Evolutionary conservation across 2,113 vertebrate species (phyloP).

Genomic region (Mormoops blainvillei): DNA sequence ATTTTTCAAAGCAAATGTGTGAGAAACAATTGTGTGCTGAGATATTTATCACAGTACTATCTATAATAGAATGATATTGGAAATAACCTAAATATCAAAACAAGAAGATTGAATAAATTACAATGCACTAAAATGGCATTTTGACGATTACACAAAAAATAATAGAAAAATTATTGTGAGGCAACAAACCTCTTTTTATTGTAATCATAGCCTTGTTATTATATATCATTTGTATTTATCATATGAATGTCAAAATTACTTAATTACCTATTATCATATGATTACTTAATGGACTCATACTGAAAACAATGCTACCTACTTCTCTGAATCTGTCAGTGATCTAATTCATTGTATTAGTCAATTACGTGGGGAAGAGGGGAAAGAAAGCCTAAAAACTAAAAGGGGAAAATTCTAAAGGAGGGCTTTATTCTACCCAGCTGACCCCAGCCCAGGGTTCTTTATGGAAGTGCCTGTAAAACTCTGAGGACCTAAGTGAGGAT

Average conservation of each 20-base stretch:
- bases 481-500: neutral
- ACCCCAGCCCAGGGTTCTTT: neutral
- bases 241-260: neutral
- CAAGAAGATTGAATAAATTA: neutral
- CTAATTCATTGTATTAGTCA: neutral
- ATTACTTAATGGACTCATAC: neutral
- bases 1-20: neutral
- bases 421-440: neutral
- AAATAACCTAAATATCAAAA: neutral
- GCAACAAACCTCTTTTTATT: neutral
- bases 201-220: neutral
- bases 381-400: neutral
- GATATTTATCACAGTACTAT: neutral
- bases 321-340: neutral
- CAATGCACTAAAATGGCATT: neutral
- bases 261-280: neutral
- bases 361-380: neutral
- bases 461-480: neutral
- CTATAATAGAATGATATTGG: neutral
- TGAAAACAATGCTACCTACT: neutral
- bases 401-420: neutral
- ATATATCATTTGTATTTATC: neutral
- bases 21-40: neutral
- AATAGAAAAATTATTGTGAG: neutral
- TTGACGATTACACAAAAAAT: neutral